A percentile compares a stretch with the other conserved stretches of the same genome.
These are phyloP conservation scores for Scomberomorus guttatus DNA, from an alignment of 2,797 vertebrate genomes.

Conservation along the genomic window DNA sequence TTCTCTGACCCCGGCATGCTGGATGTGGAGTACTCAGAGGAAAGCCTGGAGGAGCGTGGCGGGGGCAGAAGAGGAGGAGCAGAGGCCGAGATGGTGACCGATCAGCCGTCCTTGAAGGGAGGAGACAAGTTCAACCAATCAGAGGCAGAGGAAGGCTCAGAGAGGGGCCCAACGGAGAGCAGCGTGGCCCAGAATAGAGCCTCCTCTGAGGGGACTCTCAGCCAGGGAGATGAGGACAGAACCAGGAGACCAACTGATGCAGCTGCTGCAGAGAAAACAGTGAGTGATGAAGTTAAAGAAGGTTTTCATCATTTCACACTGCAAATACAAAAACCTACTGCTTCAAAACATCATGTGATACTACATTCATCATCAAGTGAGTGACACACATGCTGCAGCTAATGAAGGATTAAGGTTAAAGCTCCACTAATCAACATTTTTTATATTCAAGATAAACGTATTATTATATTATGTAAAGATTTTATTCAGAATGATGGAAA, in stretches of 20 bases:
- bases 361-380: too few species aligned
- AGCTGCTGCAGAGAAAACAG: conserved; percentile 32
- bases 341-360: too few species aligned
- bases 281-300: conserved; percentile 51
- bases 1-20: conserved; percentile 70
- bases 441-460: too few species aligned
- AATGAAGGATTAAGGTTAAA: too few species aligned
- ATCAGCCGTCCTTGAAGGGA: conserved; percentile 74
- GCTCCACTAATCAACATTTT: too few species aligned
- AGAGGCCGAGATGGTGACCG: conserved; percentile 63
- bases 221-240: conserved; percentile 20
- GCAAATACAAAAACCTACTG: too few species aligned
- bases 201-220: conserved; percentile 25
- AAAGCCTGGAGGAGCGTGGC: conserved; percentile 77
- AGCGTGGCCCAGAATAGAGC: conserved; percentile 26
- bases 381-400: too few species aligned
- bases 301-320: background rate
- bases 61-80: conserved; percentile 54
- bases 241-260: conserved; percentile 13
- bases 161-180: conserved; percentile 12
- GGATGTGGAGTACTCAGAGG: conserved; percentile 84
- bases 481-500: too few species aligned
- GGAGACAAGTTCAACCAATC: conserved; percentile 82
- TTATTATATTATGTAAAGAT: too few species aligned
- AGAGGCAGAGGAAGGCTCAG: conserved; percentile 62